A percentile compares a stretch with the other conserved stretches of the same genome.
phyloP scores from a whole-genome alignment of 1,140 invertebrate species.

The Neodiprion virginianus region DNA sequence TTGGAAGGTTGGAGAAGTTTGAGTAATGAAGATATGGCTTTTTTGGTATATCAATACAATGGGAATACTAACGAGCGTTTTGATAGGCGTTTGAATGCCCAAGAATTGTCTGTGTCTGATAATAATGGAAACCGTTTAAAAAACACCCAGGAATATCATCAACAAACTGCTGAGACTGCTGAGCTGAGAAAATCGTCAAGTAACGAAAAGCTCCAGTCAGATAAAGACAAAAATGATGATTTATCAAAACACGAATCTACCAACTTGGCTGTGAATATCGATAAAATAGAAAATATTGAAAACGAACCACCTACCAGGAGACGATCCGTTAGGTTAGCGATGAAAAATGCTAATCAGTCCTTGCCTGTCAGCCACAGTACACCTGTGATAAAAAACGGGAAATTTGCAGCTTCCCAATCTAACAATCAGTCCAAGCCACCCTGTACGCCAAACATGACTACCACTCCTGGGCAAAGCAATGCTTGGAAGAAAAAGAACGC shows the following conservation, averaged over 20 bases:
- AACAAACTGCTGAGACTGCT: too few species aligned
- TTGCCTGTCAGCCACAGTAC: slow-evolving; percentile 26
- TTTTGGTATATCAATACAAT: background rate
- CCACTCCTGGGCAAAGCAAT: slow-evolving; percentile 20
- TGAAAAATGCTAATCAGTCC: background rate
- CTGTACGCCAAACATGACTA: slow-evolving; percentile 16
- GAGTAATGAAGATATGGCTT: background rate
- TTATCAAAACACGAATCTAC: too few species aligned
- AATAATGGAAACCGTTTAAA: too few species aligned
- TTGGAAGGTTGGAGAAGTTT: background rate
- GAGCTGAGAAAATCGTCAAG: too few species aligned
- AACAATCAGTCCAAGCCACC: slow-evolving; percentile 5
- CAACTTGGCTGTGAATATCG: background rate
- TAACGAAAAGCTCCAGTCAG: too few species aligned
- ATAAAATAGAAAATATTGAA: background rate
- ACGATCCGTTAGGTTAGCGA: slow-evolving; percentile 28
- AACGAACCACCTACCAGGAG: slow-evolving; percentile 9
- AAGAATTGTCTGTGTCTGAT: too few species aligned
- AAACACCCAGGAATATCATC: too few species aligned
- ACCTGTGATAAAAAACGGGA: slow-evolving; percentile 20
- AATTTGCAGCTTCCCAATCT: slow-evolving; percentile 4
- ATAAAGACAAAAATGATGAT: too few species aligned
- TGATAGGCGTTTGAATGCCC: too few species aligned
- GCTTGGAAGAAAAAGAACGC: slow-evolving; percentile 19
- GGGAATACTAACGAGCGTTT: too few species aligned